Base-by-base conservation (phyloP, 1,140 invertebrate genomes). In the Scaptomyza montana region DNA sequence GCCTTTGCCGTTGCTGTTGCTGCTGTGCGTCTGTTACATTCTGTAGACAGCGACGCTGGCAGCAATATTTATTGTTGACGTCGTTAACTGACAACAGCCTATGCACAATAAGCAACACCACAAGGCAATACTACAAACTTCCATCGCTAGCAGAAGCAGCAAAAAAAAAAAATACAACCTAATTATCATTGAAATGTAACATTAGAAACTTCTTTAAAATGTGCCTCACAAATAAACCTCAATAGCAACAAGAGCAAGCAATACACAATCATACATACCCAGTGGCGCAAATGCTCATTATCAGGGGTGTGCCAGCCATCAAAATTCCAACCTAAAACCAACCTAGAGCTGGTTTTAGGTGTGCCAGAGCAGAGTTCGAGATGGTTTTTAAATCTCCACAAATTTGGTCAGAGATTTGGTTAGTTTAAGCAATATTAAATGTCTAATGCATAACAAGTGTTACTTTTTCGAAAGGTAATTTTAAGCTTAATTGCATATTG, bases 21-120 rank as follows among this genome's bases (percentile, higher is more conserved):
- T 69, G 55, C 71, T 90, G 87, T 65, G 74, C 66, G 75, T 87
- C 87, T 90, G 87, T 74, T 90, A 90, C 87, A 75, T 90, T 90
- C 87, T 90, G 87, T 81, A 90, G 89, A 79, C 87, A 90, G 87
- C 79, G 74, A 68, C 78, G 61, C 47, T 64, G 59, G 30, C 65
- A 36, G 54, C 67, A 41, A 12, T 41, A 41, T 33, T 33, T 33
- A 33, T 51, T 67, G 41, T 43, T 19, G 57, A 25, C 66, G 12
- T 13, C 57, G 57, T 5, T 21, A 56, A 39, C 61, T 39, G 30
- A 55, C 59, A 16, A 16, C 16, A 16, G 16, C 16, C 16, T 16
- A n/a, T 41, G 43, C 41, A 46, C 41, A 57, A 16, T 45, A 57
- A 45, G 21, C 21, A 28, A 12, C 19, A 25, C 21, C 12, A 57